Base-by-base conservation (phyloP, 2,888 invertebrate species). In the Papilio demoleus region DNA sequence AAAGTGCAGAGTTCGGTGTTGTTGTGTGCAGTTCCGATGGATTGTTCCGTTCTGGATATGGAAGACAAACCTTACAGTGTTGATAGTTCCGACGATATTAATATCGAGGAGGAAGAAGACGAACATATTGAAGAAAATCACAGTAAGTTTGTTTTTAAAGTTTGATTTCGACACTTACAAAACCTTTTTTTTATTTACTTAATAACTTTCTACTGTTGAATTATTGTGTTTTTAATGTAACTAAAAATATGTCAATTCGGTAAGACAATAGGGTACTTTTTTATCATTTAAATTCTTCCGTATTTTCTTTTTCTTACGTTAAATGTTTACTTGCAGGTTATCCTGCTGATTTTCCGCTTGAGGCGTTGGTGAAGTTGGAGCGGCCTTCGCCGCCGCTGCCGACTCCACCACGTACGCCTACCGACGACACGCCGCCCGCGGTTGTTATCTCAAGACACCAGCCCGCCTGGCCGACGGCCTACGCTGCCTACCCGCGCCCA, bases 401-500 rank as follows among this genome's bases (percentile, higher is more conserved):
- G 74, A 96, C 96, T 74, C 96, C 96, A 53, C 96, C 96, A 14
- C 95, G 95, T 76, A 96, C 96, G 76, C n/a, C 96, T 80, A 95
- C 96, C 65, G 95, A 91, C 90, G 88, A 92, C 82, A 90, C 92
- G 81, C 91, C 90, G 78, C 90, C 92, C 68, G 91, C 93, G 45
- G 88, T 93, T 71, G 86, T 93, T 56, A 82, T 90, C 73, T 88
- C 90, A 50, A 83, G 92, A 62, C 88, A 87, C 75, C 87, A 89
- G 71, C 84, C 88, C 56, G 79, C 83, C 72, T 88, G 90, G 88
- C 82, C 83, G 72, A 86, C 86, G 75, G 79, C 84, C 65, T 91
- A 92, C 79, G 78, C 88, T 70, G 79, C 82, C 70, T 89, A 89
- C 76, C 87, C 89, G 70, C 81, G 85, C 71, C 88, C 87, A 36